Evolutionary conservation across 2,797 vertebrate genomes (phyloP), one percentile per base, ranked within the genome.

Genomic region (Phrynocephalus guinanensis): DNA sequence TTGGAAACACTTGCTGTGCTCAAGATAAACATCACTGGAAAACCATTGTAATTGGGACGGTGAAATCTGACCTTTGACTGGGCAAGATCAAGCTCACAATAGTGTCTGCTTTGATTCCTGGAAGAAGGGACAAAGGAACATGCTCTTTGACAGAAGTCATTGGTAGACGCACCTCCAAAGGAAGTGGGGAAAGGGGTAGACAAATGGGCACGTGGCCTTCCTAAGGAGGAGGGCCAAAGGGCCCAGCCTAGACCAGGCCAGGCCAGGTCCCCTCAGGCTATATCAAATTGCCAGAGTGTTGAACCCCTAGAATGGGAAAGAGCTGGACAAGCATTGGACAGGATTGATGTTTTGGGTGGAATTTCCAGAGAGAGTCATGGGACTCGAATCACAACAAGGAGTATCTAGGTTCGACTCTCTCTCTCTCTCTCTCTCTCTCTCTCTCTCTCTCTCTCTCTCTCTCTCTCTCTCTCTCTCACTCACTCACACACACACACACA

Each of bases 1-100:
- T 68, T 91, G 90, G 84, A 89, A 33, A 91, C 85, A 78, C 88
- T 92, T 88, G 90, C 90, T 89, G 68, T 88, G 82, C 84, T 82
- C 92, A 91, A 95, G 93, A 95, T 91, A 94, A 95, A 95, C 94
- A 92, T 93, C 75, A 89, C 94, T 95, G 92, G 92, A 91, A 88
- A 94, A 94, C 93, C 94, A 93, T 95, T 94, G 94, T 93, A 93
- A 95, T 95, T 94, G 92, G 95, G 95, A 95, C 90, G 94, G 94
- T 93, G 93, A 93, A 94, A 88, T 92, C 89, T 97, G 96, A 96
- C 95, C 96, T 96, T 95, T 96, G 95, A 95, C 96, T 96, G 76
- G 93, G 81, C 50, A 86, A 88, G 94, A 93, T 93, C 92, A 93
- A 94, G 93, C 89, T 93, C 94, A 93, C 96, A 95, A 95, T 92